Evolutionary conservation across 2,888 invertebrate species (phyloP).

Genomic region (Theretra japonica): DNA sequence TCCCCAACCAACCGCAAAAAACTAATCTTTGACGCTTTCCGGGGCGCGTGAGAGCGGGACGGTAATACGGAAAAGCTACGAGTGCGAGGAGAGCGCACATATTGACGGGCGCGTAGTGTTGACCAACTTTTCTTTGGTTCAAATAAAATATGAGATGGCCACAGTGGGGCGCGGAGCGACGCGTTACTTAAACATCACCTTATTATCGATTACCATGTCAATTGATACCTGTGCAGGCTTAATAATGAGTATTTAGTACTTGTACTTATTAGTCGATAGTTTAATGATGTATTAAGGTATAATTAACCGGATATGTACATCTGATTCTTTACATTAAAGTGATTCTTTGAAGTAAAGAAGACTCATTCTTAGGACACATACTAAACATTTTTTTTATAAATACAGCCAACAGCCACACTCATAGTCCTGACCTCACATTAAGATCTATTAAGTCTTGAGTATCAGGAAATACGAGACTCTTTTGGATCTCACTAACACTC

Average conservation of each 20-base stretch:
- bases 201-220: constrained; percentile 34
- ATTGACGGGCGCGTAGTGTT: constrained; percentile 64
- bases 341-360: too few species aligned
- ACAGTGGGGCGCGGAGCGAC: constrained; percentile 38
- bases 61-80: constrained; percentile 39
- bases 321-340: too few species aligned
- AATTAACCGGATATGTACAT: too few species aligned
- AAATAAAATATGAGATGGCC: constrained; percentile 70
- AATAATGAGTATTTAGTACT: background rate
- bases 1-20: constrained; percentile 31
- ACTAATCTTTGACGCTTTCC: constrained; percentile 65
- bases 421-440: too few species aligned
- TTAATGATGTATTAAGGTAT: too few species aligned
- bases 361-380: too few species aligned
- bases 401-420: too few species aligned
- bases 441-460: too few species aligned
- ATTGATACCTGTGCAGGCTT: background rate
- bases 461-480: too few species aligned
- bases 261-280: too few species aligned
- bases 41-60: constrained; percentile 59
- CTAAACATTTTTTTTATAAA: too few species aligned
- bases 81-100: constrained; percentile 50
- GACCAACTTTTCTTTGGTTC: constrained; percentile 75
- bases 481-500: too few species aligned
- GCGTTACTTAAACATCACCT: constrained; percentile 32